These are phyloP conservation scores for Ctena decussata DNA, from an alignment of 2,888 invertebrate species.

Conservation along the genomic window DNA sequence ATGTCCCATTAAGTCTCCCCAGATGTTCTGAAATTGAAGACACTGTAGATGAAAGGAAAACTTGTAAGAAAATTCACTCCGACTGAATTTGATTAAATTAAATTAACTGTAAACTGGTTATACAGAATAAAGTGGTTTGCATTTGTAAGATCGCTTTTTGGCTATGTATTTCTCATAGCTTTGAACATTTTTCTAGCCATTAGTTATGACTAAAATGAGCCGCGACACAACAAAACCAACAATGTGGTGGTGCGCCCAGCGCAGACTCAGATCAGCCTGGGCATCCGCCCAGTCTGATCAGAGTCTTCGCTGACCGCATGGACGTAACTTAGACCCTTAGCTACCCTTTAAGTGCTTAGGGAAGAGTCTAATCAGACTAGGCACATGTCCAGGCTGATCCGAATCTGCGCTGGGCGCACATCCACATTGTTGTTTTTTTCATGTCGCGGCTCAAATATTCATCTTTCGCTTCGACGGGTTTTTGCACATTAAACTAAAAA, in stretches of 20 bases:
- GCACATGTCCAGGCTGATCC: no score
- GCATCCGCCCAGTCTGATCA: no score
- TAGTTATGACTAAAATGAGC: constrained; percentile 1
- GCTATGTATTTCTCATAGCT: constrained; percentile 9
- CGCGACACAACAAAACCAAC: no score
- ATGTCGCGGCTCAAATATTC: no score
- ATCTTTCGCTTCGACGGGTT: constrained; percentile 12
- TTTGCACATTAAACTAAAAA: constrained; percentile 16
- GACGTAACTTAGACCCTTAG: no score
- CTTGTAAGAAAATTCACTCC: constrained; percentile 42
- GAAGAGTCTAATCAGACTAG: no score
- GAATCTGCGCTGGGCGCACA: no score
- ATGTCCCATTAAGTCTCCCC: background rate
- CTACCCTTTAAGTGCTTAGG: no score
- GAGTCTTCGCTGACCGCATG: no score
- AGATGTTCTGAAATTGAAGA: constrained; percentile 39
- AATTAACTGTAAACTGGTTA: constrained; percentile 64
- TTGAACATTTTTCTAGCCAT: constrained; percentile 15
- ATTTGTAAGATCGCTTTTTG: constrained; percentile 12
- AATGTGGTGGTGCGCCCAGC: no score
- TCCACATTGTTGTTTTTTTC: no score
- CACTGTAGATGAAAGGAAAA: constrained; percentile 48
- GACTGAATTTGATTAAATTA: constrained; percentile 61
- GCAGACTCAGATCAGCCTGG: no score
- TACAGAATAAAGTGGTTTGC: constrained; percentile 42